These are phyloP conservation scores for Chionodraco myersi DNA, from an alignment of 2,113 vertebrate genomes.

Conservation along the genomic window DNA sequence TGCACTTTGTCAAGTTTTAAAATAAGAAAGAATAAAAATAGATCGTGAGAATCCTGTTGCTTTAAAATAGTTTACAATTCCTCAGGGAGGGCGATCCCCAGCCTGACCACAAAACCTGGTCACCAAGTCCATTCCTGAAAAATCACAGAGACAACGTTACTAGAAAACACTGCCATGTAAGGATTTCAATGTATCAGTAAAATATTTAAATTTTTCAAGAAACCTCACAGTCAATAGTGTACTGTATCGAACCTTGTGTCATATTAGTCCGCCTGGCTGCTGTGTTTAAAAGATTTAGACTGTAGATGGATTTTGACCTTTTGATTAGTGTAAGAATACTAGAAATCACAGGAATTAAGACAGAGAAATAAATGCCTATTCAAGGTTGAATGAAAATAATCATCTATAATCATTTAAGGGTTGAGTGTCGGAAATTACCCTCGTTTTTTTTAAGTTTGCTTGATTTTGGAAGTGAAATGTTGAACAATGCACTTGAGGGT, in stretches of 20 bases:
- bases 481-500: not conserved
- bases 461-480: not conserved
- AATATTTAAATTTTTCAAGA: not conserved
- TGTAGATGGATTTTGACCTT: not conserved
- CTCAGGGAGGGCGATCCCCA: not conserved
- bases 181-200: constrained; percentile 2
- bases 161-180: not conserved
- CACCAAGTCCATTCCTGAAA: not conserved
- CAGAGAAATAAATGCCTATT: too few relatives aligned
- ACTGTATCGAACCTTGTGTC: not conserved
- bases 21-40: constrained; percentile 20
- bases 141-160: not conserved
- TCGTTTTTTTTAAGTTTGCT: not conserved
- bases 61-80: constrained; percentile 3
- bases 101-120: not conserved
- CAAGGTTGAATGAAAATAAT: too few relatives aligned
- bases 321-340: not conserved
- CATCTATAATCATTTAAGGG: too few relatives aligned
- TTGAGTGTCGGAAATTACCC: too few relatives aligned
- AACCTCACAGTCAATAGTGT: not conserved
- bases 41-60: not conserved
- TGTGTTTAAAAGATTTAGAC: not conserved
- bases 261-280: not conserved
- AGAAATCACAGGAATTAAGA: not conserved
- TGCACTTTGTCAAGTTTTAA: not conserved